These are phyloP conservation scores for Argyresthia goedartella DNA, from an alignment of 2,888 invertebrate species.

Conservation along the genomic window DNA sequence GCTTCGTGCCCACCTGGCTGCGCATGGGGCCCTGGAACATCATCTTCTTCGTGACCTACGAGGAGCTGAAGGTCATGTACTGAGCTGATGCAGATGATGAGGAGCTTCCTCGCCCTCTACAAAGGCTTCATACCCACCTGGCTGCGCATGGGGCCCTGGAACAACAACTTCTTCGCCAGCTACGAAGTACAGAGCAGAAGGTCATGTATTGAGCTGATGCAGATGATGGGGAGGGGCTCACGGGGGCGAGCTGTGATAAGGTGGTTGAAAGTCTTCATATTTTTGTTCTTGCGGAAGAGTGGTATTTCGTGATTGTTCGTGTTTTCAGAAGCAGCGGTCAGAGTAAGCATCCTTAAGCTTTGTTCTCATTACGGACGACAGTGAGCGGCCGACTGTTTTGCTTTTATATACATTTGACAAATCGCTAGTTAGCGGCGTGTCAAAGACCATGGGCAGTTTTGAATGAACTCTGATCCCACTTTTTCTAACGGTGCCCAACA, in stretches of 20 bases:
- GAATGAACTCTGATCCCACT: too few relatives aligned
- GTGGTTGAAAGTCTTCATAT: neutral
- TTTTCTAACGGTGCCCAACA: too few relatives aligned
- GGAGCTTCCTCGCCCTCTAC: slow-evolving; percentile 87
- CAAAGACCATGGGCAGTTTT: too few relatives aligned
- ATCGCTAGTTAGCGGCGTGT: too few relatives aligned
- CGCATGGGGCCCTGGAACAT: slow-evolving; percentile 98
- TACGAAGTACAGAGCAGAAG: slow-evolving; percentile 87
- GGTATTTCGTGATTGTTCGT: neutral
- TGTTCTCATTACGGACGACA: too few relatives aligned
- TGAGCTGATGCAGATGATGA: slow-evolving; percentile 24
- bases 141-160: slow-evolving; percentile 97
- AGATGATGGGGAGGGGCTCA: too few relatives aligned
- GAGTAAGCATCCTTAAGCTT: too few relatives aligned
- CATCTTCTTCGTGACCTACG: slow-evolving; percentile 95
- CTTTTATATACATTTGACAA: too few relatives aligned
- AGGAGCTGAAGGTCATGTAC: slow-evolving; percentile 86
- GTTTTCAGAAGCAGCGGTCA: too few relatives aligned
- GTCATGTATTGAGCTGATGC: slow-evolving; percentile 68
- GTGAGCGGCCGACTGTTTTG: too few relatives aligned
- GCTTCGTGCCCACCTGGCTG: slow-evolving; percentile 95
- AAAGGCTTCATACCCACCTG: slow-evolving; percentile 97
- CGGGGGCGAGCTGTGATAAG: neutral
- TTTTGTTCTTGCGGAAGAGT: neutral
- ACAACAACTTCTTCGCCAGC: slow-evolving; percentile 94